A percentile compares a stretch with the other conserved stretches of the same genome.
These are phyloP conservation scores for Styela clava DNA, from an alignment of 23 tunicate genomes.

Conservation along the genomic window DNA sequence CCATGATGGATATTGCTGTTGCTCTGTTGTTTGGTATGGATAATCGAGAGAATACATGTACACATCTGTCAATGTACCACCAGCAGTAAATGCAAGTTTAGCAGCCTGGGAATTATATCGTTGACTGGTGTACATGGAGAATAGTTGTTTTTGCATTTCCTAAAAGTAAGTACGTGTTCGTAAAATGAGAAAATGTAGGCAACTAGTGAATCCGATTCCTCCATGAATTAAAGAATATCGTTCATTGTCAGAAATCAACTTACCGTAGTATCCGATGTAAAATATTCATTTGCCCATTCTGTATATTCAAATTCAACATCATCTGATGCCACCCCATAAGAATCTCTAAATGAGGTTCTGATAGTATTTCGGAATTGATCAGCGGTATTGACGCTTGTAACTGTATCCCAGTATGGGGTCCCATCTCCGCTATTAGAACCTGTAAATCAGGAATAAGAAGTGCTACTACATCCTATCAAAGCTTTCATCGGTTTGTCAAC, in stretches of 20 bases:
- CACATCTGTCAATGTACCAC: conserved; percentile 19
- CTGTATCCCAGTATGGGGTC: conserved; percentile 51
- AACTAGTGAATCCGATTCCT: background rate
- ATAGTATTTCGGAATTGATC: conserved; percentile 19
- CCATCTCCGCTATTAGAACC: conserved; percentile 49
- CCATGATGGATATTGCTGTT: conserved; percentile 31
- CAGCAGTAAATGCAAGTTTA: conserved; percentile 23
- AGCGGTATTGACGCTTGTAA: background rate
- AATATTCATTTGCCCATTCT: conserved; percentile 28
- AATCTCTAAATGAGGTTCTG: conserved; percentile 2
- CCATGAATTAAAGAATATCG: background rate
- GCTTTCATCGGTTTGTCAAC: background rate
- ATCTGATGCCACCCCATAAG: conserved; percentile 28
- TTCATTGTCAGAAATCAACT: background rate
- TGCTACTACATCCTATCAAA: background rate
- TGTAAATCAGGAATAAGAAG: conserved; percentile 1
- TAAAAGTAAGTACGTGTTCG: background rate
- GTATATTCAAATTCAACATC: conserved; percentile 42
- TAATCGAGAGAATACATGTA: conserved; percentile 26
- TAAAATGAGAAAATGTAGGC: background rate
- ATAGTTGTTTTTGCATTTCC: conserved; percentile 35
- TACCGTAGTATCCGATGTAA: background rate
- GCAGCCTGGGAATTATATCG: conserved; percentile 31
- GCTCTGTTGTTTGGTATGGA: conserved; percentile 20
- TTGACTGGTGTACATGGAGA: conserved; percentile 36